Evolutionary conservation across 1,140 invertebrate genomes (phyloP), one percentile per base, ranked within the genome.

Genomic region (Drosophila kohkoa): DNA sequence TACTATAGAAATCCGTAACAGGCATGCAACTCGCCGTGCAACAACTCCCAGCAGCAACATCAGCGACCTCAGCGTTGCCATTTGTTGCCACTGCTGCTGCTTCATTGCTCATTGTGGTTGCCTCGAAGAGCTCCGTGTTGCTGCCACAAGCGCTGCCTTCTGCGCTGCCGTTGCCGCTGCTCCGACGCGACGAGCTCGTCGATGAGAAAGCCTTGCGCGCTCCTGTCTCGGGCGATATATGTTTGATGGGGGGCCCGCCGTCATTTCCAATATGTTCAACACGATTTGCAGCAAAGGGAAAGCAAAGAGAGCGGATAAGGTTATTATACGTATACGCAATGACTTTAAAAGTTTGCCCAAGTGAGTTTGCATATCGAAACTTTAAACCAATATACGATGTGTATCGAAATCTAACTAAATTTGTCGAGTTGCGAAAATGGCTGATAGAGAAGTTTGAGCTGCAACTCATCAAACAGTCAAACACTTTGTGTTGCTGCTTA

Each of bases 1-100:
- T 90, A 7, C 81, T 81, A 80, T 93, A 94, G 73, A 93, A 93
- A 66, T 93, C 91, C 51, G 78, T 81, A 67, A 92, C 88, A 49
- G 91, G 91, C 63, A 72, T 90, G 59, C 65, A 51, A 49, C 57
- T 66, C 6, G 51, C n/a, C 30, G 51, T 54, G 51, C 51, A 2
- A 10, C 49, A 28, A 54, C 51, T 30, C 28, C 25, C 20, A 32
- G 20, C 16, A n/a, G 49, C 60, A 51, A 48, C 48, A 28, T 28
- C 59, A 60, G 55, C 67, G 49, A 49, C 46, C 7, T 45, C 54
- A 60, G 54, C 65, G 13, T 30, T 15, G 11, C 25, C 20, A 38
- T 32, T 65, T 43, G 41, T 43, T 43, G 41, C 41, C 3, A 3
- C n/a, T 13, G 8, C 38, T 4, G 41, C 41, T n/a, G 41, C 41